phyloP scores from a whole-genome alignment of 2,888 invertebrate species.

The Folsomia candida region DNA sequence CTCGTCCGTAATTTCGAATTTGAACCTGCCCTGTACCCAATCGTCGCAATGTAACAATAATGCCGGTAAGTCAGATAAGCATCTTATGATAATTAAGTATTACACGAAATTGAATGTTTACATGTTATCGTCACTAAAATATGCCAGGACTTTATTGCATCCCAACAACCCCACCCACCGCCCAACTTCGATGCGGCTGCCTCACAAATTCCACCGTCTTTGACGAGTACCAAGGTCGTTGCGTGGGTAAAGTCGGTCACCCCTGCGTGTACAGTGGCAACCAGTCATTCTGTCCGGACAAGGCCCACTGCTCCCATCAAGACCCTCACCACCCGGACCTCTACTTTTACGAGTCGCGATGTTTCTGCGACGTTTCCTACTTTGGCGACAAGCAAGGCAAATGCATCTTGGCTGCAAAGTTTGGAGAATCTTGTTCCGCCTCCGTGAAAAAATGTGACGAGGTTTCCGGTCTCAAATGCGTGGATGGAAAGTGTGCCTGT shows the following conservation, averaged over 20 bases:
- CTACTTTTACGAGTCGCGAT: constrained; percentile 37
- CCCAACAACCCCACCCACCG: constrained; percentile 20
- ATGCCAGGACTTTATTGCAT: constrained; percentile 31
- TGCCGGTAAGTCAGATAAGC: background rate
- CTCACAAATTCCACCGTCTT: constrained; percentile 39
- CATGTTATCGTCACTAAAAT: background rate
- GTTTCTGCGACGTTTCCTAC: constrained; percentile 39
- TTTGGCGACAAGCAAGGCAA: constrained; percentile 31
- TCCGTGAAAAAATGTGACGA: constrained; percentile 32
- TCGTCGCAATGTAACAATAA: constrained; percentile 11
- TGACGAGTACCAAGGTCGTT: constrained; percentile 27
- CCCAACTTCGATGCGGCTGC: constrained; percentile 33
- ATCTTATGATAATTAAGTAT: no score
- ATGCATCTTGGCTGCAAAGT: constrained; percentile 31
- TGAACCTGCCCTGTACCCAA: constrained; percentile 3
- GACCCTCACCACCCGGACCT: constrained; percentile 35
- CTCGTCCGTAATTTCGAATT: background rate
- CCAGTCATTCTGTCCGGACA: constrained; percentile 30
- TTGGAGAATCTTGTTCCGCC: constrained; percentile 29
- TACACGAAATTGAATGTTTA: background rate
- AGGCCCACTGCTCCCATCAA: constrained; percentile 39
- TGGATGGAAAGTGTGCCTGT: constrained; percentile 29
- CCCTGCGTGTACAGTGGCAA: constrained; percentile 38
- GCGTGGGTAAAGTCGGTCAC: constrained; percentile 33
- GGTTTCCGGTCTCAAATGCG: constrained; percentile 27